Percentiles rank a stretch among this genome's conserved stretches.
Conservation (phyloP, 2,113 vertebrate species). For the Archocentrus centrarchus region DNA sequence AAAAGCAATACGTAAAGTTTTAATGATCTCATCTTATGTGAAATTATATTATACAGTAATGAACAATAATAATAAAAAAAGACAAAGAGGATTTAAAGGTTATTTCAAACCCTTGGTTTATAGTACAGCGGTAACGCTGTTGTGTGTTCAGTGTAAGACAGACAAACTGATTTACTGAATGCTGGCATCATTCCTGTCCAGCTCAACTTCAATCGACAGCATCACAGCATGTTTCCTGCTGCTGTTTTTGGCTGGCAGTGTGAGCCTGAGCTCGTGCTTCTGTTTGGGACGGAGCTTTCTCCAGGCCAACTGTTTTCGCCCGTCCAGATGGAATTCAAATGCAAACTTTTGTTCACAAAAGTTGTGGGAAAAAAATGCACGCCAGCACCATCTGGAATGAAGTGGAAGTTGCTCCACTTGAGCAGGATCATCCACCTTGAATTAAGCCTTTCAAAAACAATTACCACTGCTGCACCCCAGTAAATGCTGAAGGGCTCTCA, state of each 20-base stretch:
- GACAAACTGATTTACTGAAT: background rate
- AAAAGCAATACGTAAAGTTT: background rate
- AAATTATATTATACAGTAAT: background rate
- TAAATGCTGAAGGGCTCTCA: conserved; percentile 10
- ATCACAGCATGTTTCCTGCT: conserved; percentile 26
- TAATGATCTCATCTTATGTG: background rate
- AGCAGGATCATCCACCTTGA: conserved; percentile 27
- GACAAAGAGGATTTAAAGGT: background rate
- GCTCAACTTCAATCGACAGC: background rate
- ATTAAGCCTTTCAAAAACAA: conserved; percentile 26
- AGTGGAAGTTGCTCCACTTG: conserved; percentile 26
- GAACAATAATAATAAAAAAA: too few relatives aligned
- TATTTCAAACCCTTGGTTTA: background rate
- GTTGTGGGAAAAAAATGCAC: background rate
- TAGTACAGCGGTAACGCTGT: background rate
- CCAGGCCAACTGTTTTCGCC: conserved; percentile 23
- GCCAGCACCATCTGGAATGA: conserved; percentile 13
- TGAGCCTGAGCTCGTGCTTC: conserved; percentile 8
- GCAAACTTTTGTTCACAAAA: conserved; percentile 18
- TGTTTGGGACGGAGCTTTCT: conserved; percentile 8
- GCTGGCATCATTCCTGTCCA: background rate
- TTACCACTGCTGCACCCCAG: conserved; percentile 10
- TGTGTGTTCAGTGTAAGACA: background rate
- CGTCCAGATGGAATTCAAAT: conserved; percentile 19
- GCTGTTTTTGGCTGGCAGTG: conserved; percentile 11